Conservation (phyloP, 2,797 vertebrate genomes). For the Hirundo rustica region DNA sequence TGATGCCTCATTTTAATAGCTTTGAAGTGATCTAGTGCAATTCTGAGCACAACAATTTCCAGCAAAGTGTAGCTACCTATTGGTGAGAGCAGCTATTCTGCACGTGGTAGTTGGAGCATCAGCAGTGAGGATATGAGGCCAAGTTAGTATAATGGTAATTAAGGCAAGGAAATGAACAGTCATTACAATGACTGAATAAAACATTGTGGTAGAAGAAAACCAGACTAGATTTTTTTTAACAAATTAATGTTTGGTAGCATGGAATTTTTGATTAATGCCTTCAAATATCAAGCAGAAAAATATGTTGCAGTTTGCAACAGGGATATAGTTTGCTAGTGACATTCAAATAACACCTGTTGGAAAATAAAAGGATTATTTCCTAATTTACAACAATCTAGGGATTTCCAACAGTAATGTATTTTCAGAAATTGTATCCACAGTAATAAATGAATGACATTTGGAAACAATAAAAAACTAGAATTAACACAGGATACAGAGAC, state of each 20-base stretch:
- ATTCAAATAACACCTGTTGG: background rate
- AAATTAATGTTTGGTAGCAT: background rate
- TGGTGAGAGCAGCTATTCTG: background rate
- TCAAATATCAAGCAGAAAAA: background rate
- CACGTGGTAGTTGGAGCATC: background rate
- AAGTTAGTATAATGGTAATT: background rate
- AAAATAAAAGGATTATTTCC: background rate
- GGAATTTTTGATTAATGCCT: background rate
- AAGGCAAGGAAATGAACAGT: background rate
- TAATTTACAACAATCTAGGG: background rate
- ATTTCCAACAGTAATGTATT: background rate
- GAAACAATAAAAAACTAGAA: background rate
- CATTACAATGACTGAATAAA: background rate
- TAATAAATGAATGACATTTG: background rate
- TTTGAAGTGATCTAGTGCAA: background rate
- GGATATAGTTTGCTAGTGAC: background rate
- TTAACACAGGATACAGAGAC: background rate
- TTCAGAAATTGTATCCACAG: background rate
- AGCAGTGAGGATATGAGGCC: background rate
- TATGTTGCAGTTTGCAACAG: background rate
- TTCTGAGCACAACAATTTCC: background rate
- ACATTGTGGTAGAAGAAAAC: background rate
- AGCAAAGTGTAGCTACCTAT: background rate
- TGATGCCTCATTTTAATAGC: background rate
- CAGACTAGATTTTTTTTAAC: background rate